phyloP scores from a whole-genome alignment of 2,888 invertebrate genomes.

The Drosophila setosimentum region DNA sequence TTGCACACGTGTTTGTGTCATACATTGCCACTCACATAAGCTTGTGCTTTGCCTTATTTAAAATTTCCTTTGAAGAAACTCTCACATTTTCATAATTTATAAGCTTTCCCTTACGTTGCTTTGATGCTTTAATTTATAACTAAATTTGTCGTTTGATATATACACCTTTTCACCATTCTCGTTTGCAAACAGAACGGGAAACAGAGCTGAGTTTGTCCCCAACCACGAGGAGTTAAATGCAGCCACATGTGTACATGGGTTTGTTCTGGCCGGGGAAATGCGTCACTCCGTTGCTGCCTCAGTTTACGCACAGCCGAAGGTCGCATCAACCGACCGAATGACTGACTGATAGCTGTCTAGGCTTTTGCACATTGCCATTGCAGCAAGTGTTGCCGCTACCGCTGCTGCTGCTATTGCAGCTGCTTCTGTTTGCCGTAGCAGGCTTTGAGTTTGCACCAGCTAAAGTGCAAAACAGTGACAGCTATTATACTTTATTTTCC shows the following conservation, averaged over 20 bases:
- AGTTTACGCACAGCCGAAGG: slow-evolving; percentile 35
- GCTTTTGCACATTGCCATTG: slow-evolving; percentile 9
- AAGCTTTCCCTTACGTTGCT: slow-evolving; percentile 34
- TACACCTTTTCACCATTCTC: slow-evolving; percentile 18
- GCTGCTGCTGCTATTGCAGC: slow-evolving; percentile 3
- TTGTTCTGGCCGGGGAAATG: slow-evolving; percentile 25
- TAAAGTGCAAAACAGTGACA: slow-evolving; percentile 54
- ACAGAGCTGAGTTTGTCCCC: background rate
- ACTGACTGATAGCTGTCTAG: slow-evolving; percentile 56
- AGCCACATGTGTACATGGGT: background rate
- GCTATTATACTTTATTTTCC: slow-evolving; percentile 78
- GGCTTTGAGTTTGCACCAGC: slow-evolving; percentile 18
- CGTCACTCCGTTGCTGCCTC: slow-evolving; percentile 23
- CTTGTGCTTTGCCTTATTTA: slow-evolving; percentile 38
- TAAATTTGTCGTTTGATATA: slow-evolving; percentile 43
- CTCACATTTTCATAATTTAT: slow-evolving; percentile 62
- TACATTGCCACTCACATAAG: background rate
- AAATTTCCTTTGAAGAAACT: slow-evolving; percentile 58
- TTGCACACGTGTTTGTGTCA: background rate
- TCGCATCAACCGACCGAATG: slow-evolving; percentile 14
- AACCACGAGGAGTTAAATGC: slow-evolving; percentile 12
- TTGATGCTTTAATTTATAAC: slow-evolving; percentile 40
- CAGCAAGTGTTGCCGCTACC: slow-evolving; percentile 5
- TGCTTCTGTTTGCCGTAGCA: slow-evolving; percentile 7
- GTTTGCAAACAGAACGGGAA: background rate